Percentiles rank a stretch among this genome's conserved stretches.
Evolutionary conservation across 2,888 invertebrate genomes (phyloP).

Genomic region (Deilephila elpenor): DNA sequence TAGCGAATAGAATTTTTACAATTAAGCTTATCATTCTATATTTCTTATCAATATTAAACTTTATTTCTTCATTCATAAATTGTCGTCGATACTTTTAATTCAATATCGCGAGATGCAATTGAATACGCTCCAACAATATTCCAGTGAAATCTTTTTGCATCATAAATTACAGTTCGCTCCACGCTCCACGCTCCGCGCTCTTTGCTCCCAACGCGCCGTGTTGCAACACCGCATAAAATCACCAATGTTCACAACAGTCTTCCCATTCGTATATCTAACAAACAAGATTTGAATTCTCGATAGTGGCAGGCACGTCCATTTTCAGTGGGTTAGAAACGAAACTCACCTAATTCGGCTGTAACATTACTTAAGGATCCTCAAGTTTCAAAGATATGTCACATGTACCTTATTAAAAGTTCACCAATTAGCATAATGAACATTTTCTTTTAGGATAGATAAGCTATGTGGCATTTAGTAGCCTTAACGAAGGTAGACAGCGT

Average conservation of each 20-base stretch:
- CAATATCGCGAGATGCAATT: not conserved
- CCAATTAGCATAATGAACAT: too few relatives aligned
- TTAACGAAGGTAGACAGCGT: too few relatives aligned
- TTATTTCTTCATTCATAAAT: not conserved
- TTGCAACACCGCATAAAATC: constrained; percentile 16
- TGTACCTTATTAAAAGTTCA: too few relatives aligned
- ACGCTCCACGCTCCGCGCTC: constrained; percentile 10
- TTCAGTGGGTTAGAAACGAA: too few relatives aligned
- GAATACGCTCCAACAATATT: not conserved
- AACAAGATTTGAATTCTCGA: not conserved
- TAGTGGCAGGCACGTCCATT: too few relatives aligned
- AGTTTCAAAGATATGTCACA: too few relatives aligned
- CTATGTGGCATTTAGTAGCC: too few relatives aligned
- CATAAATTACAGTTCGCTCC: constrained; percentile 8
- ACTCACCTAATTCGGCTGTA: too few relatives aligned
- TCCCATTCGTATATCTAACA: not conserved
- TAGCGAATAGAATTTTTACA: too few relatives aligned
- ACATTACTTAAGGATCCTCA: too few relatives aligned
- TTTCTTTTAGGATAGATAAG: too few relatives aligned
- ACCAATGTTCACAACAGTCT: constrained; percentile 3
- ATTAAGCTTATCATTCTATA: too few relatives aligned
- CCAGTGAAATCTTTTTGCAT: not conserved
- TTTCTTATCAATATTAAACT: not conserved
- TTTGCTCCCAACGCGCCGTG: constrained; percentile 1
- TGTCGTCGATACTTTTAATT: not conserved